These are phyloP conservation scores for Gulo gulo DNA, from an alignment of 2,113 vertebrate species.

Conservation along the genomic window DNA sequence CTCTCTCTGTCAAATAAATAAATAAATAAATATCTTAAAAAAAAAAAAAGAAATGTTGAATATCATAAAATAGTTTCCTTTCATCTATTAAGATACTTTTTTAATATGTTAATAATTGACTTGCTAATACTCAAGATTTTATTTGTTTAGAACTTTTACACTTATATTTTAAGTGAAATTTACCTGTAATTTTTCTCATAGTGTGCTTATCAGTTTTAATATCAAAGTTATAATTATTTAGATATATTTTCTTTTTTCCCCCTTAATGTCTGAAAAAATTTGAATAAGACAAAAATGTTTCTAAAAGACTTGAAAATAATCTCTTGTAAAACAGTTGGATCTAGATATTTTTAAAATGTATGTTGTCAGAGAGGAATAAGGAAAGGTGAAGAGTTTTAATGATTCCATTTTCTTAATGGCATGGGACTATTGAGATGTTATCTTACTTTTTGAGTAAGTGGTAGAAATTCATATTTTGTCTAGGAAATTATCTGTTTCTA, in stretches of 20 bases:
- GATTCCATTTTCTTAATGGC: background rate
- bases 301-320: background rate
- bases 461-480: background rate
- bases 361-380: background rate
- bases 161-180: background rate
- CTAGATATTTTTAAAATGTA: background rate
- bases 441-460: background rate
- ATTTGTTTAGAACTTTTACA: background rate
- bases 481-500: background rate
- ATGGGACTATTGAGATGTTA: background rate
- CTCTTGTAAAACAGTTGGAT: background rate
- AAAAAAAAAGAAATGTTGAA: background rate
- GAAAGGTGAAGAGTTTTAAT: background rate
- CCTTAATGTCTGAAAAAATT: background rate
- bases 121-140: background rate
- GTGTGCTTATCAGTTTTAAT: background rate
- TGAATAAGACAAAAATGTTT: background rate
- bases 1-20: too few relatives aligned
- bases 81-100: background rate
- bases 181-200: background rate
- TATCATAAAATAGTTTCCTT: background rate
- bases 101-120: background rate
- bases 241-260: background rate
- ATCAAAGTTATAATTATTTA: background rate
- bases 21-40: background rate